A percentile compares a stretch with the other conserved stretches of the same genome.
Evolutionary conservation across 2,113 vertebrate genomes (phyloP).

Genomic region (Chitala chitala): DNA sequence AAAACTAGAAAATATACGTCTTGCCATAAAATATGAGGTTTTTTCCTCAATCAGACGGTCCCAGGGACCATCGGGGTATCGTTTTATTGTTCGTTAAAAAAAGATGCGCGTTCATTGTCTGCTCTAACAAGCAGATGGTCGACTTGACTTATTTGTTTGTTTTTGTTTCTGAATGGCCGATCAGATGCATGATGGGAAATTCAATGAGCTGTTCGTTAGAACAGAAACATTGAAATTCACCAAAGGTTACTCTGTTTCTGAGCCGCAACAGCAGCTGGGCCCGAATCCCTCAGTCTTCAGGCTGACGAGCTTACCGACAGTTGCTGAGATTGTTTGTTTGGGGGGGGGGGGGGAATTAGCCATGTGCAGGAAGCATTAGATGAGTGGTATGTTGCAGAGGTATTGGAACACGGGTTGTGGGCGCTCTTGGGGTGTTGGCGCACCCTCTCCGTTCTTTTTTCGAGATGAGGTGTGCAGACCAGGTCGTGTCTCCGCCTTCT

Average conservation of each 20-base stretch:
- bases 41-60: slow-evolving; percentile 75
- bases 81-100: slow-evolving; percentile 89
- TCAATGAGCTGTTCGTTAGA: slow-evolving; percentile 80
- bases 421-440: too few relatives aligned
- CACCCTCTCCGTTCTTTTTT: too few relatives aligned
- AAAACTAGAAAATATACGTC: slow-evolving; percentile 83
- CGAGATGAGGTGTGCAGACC: too few relatives aligned
- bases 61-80: slow-evolving; percentile 78
- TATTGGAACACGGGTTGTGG: too few relatives aligned
- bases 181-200: slow-evolving; percentile 80
- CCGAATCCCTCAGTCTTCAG: slow-evolving; percentile 12
- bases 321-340: background rate
- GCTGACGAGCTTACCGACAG: slow-evolving; percentile 10
- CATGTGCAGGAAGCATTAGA: too few relatives aligned
- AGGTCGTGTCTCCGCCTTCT: too few relatives aligned
- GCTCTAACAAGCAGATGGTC: slow-evolving; percentile 83
- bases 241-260: slow-evolving; percentile 41
- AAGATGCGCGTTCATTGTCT: slow-evolving; percentile 80
- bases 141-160: slow-evolving; percentile 72
- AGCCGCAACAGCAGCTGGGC: slow-evolving; percentile 6
- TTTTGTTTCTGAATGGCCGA: slow-evolving; percentile 81
- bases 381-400: too few relatives aligned
- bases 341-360: background rate
- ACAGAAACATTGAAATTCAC: slow-evolving; percentile 60
- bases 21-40: slow-evolving; percentile 87